Evolutionary conservation across 1,140 invertebrate species (phyloP), one percentile per base, ranked within the genome.

Genomic region (Bombus impatiens): DNA sequence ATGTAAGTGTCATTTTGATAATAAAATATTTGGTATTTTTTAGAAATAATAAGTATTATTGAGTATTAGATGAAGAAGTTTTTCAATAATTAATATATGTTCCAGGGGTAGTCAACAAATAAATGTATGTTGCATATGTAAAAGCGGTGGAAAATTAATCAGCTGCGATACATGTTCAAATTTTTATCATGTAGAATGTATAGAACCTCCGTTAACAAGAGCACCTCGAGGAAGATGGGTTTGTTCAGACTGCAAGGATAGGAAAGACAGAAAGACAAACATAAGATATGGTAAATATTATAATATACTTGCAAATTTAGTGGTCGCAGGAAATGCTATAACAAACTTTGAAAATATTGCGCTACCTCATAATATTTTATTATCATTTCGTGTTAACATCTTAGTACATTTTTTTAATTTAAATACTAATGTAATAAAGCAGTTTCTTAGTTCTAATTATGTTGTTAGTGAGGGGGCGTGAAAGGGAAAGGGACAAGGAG

Each of bases 161-260:
- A 93, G 89, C 6, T 97, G 97, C 87, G 96, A 96, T 70, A 94
- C 94, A 13, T 97, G 97, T 93, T 90, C 95, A 0, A 93, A 93
- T 47, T 91, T 93, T 77, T 97, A 95, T 90, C 97, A 97, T 90
- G 92, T 96, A 32, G 95, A 96, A 78, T 97, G 97, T 90, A 92
- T 96, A 32, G 95, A 95, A 78, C 97, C 97, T 35, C 96, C 96
- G 3, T 86, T 97, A 28, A 93, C 95, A 70, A 95, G 96, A 86
- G 92, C 95, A 12, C 97, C 97, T 1, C 94, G 96, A 82, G 96
- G 96, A 47, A 94, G 94, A 47, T 97, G 97, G 97, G 94, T 93
- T 22, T 97, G 97, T 92, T 92, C 94, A 35, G 93, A 94, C 40
- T 97, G 97, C 92, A 93, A 93, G 86, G 92, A 91, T 74, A 92